Evolutionary conservation across 1,140 invertebrate genomes (phyloP), one percentile per base, ranked within the genome.

Genomic region (Sipha flava): DNA sequence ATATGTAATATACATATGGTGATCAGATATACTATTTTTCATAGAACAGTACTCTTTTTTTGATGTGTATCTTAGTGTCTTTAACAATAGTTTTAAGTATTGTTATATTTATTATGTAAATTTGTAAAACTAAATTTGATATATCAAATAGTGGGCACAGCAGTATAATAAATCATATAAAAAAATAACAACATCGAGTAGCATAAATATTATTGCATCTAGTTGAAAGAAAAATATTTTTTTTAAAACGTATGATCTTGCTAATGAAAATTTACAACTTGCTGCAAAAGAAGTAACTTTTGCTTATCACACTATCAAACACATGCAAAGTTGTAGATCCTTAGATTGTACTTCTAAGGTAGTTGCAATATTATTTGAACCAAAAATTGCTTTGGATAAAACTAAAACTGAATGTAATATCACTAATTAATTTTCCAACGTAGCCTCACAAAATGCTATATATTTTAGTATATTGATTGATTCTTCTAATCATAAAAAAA

Each of bases 301-400:
- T n/a, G n/a, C n/a, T n/a, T n/a, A n/a, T n/a, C n/a, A n/a, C n/a
- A n/a, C n/a, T n/a, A n/a, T n/a, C n/a, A n/a, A n/a, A n/a, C n/a
- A n/a, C n/a, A n/a, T n/a, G n/a, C n/a, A n/a, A n/a, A n/a, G n/a
- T n/a, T n/a, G n/a, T 70, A 82, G 80, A 37, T 82, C 83, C 7
- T 82, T 75, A 75, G 82, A 82, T 75, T 84, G 83, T 81, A 83
- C 81, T 68, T 62, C 82, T 26, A 52, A 77, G 57, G 29, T 84
- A n/a, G 21, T 83, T 12, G 18, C 66, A 70, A 54, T 57, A 3
- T 7, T 83, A n/a, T 84, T 83, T 57, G 43, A 82, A 10, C 77
- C 79, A 40, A 82, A 82, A 47, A 52, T 26, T 29, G 12, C 45
- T 21, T 21, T 47, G 14, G 62, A 47, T 1, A 66, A 64, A 64